Percentiles rank a stretch among this genome's conserved stretches.
Conservation (phyloP, 1,140 invertebrate species). For the Planococcus citri region DNA sequence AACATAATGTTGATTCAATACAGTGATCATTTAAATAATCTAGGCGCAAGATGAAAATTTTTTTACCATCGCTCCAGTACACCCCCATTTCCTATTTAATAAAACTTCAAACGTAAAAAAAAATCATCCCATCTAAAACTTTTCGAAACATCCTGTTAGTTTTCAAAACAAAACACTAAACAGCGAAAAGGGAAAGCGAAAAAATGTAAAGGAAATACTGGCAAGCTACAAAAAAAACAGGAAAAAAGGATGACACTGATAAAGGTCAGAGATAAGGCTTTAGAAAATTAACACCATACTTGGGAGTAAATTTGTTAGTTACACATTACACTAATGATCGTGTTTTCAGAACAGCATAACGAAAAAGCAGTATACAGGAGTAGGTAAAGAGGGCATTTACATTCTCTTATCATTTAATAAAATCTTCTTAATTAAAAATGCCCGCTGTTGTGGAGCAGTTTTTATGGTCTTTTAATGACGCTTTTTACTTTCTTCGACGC, state of each 20-base stretch:
- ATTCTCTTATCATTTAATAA: slow-evolving; percentile 17
- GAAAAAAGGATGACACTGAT: not conserved
- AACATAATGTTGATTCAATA: no score
- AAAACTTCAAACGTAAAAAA: no score
- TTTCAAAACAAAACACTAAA: not conserved
- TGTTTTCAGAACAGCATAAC: not conserved
- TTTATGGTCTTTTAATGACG: slow-evolving; percentile 7
- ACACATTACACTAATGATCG: slow-evolving; percentile 5
- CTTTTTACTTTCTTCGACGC: slow-evolving; percentile 6
- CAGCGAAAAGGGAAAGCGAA: no score
- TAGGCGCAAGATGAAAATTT: no score
- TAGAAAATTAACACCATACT: slow-evolving; percentile 19
- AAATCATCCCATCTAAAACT: not conserved
- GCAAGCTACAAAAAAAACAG: not conserved
- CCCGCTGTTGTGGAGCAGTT: not conserved
- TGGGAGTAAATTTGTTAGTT: slow-evolving; percentile 15
- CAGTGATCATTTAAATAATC: no score
- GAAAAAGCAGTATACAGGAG: not conserved
- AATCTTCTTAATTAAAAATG: slow-evolving; percentile 19
- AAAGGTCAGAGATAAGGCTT: slow-evolving; percentile 13
- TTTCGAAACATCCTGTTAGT: not conserved
- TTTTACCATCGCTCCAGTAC: no score
- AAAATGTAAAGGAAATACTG: not conserved
- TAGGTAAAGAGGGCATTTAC: slow-evolving; percentile 13
- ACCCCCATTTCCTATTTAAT: no score